Evolutionary conservation across 2,888 invertebrate species (phyloP).

Genomic region (Ophion costatus): DNA sequence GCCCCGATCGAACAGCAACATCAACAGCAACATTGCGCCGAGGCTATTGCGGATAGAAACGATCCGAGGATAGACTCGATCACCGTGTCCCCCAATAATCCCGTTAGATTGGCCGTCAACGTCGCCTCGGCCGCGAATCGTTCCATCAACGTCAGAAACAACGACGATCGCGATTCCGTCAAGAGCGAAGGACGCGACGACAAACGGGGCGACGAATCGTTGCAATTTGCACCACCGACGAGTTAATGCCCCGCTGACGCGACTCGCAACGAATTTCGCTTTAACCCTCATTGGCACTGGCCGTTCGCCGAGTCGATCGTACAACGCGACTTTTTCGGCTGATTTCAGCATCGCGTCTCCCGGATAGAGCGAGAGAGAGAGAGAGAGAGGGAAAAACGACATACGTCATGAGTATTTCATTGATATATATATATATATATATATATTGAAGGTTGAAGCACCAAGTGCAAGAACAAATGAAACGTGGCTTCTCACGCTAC

Average conservation of each 20-base stretch:
- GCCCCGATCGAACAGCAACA: slow-evolving; percentile 25
- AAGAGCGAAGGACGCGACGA: slow-evolving; percentile 60
- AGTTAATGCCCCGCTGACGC: slow-evolving; percentile 62
- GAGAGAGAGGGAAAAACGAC: not conserved
- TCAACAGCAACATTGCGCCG: slow-evolving; percentile 36
- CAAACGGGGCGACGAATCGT: slow-evolving; percentile 53
- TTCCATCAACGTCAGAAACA: slow-evolving; percentile 30
- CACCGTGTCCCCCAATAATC: slow-evolving; percentile 54
- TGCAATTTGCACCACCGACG: slow-evolving; percentile 66
- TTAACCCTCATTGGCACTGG: slow-evolving; percentile 27
- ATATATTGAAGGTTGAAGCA: slow-evolving; percentile 15
- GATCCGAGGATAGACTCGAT: slow-evolving; percentile 43
- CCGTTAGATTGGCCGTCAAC: slow-evolving; percentile 64
- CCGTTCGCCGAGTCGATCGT: slow-evolving; percentile 36
- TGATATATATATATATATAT: not conserved
- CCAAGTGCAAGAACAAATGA: not conserved
- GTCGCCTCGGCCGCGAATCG: slow-evolving; percentile 61
- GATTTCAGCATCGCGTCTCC: not conserved
- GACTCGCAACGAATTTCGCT: slow-evolving; percentile 45
- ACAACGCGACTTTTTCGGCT: slow-evolving; percentile 33
- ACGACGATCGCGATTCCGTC: slow-evolving; percentile 42
- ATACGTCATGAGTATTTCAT: slow-evolving; percentile 12
- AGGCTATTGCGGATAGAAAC: slow-evolving; percentile 20
- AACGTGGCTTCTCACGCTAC: not conserved
- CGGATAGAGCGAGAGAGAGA: not conserved